phyloP scores from a whole-genome alignment of 2,888 invertebrate species.

The Oasisia sp. region DNA sequence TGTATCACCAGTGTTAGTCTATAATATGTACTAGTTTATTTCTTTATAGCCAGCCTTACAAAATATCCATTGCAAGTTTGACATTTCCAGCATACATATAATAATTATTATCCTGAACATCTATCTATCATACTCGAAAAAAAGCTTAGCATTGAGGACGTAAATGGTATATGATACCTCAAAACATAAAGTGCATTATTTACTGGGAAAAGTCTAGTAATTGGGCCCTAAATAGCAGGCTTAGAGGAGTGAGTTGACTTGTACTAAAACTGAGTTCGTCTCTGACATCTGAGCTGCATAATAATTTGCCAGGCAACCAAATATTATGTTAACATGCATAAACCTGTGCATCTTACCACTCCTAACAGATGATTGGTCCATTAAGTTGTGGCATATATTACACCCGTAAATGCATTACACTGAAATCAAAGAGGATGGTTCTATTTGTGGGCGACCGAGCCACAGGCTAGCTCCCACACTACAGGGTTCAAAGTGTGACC shows the following conservation, averaged over 20 bases:
- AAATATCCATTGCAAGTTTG: neutral
- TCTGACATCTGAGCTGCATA: neutral
- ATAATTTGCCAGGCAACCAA: neutral
- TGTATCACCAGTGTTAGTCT: too few relatives aligned
- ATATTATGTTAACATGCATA: slow-evolving; percentile 17
- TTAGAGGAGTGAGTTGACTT: neutral
- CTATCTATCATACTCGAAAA: neutral
- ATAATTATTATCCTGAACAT: neutral
- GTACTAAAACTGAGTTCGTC: neutral
- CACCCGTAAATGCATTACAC: neutral
- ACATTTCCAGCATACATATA: too few relatives aligned
- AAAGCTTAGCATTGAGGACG: neutral
- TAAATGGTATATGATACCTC: neutral
- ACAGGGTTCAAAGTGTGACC: neutral
- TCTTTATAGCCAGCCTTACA: neutral
- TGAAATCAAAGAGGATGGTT: neutral
- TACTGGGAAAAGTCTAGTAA: neutral
- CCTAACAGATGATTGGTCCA: neutral
- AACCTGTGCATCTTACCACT: neutral
- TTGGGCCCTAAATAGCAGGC: neutral
- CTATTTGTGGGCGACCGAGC: neutral
- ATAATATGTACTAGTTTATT: too few relatives aligned
- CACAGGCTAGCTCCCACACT: neutral
- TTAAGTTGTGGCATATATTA: neutral
- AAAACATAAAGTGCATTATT: neutral